Evolutionary conservation across 1,140 invertebrate species (phyloP), one percentile per base, ranked within the genome.

Genomic region (Pogonus chalceus): DNA sequence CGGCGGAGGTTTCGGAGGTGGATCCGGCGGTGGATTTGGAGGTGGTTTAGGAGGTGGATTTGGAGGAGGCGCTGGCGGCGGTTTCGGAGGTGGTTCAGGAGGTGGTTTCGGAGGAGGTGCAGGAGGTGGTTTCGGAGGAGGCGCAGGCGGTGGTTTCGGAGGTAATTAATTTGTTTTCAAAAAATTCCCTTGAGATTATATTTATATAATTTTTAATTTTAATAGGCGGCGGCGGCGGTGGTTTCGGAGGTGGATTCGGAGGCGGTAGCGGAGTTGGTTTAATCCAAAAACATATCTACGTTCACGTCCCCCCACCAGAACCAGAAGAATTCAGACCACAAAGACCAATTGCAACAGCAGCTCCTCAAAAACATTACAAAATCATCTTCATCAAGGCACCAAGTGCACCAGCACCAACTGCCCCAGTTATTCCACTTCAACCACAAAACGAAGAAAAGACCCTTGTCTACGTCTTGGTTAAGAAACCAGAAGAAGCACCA

Each of bases 321-420:
- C 77, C 78, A 52, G 74, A 79, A 59, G 79, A 82, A 62, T 74
- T 81, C 53, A 74, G 79, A 9, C 80, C 84, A 4, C 81, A 79
- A 63, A 80, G 79, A 72, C 79, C 72, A 23, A 78, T 82, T 52
- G 69, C 72, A 0, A 73, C 67, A 58, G 74, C 70, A 61, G 72
- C 64, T 23, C 87, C 88, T 9, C 87, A 90, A 66, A 92, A 92
- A 64, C 88, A 92, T 65, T 92, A 90, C 78, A 90, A 90, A 69
- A 90, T 92, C 60, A 87, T 92, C 37, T 90, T 92, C 76, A 92
- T 92, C 66, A 90, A 88, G 77, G 87, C 88, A 1, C 88, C 88
- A 51, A 86, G 84, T 10, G 84, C 87, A 55, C 86, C 86, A 3
- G 82, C 86, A 9, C 85, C 85, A 18, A 87, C 84, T 7, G 84